Percentiles rank a stretch among this genome's conserved stretches.
Conservation (phyloP, 2,113 vertebrate species). For the Ceuthmochares aereus region DNA sequence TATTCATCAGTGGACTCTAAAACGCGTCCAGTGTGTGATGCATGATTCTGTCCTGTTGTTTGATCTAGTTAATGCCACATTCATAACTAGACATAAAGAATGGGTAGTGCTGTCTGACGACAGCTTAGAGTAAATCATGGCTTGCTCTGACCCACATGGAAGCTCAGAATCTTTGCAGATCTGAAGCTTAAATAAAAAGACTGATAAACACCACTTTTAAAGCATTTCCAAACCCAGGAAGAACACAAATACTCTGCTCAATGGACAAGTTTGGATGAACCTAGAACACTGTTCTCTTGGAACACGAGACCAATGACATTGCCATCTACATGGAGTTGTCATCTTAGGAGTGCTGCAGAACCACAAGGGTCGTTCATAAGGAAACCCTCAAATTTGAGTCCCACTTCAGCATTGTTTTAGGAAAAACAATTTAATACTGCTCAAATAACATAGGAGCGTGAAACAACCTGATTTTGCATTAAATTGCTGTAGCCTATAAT, state of each 20-base stretch:
- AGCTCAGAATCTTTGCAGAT: background rate
- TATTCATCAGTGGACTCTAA: background rate
- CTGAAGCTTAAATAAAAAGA: background rate
- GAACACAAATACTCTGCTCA: background rate
- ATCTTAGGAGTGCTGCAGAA: background rate
- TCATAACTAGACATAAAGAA: slow-evolving; percentile 19
- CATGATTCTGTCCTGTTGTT: background rate
- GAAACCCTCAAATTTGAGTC: background rate
- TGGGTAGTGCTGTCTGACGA: background rate
- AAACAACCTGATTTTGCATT: background rate
- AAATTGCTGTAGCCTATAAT: background rate
- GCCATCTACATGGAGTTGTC: background rate
- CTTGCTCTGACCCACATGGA: background rate
- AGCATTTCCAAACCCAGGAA: background rate
- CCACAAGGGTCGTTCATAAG: background rate
- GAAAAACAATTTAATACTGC: background rate
- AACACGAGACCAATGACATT: background rate
- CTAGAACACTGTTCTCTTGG: background rate
- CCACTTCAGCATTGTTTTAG: background rate
- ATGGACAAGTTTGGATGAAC: background rate
- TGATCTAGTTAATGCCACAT: background rate
- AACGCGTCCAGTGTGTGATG: background rate
- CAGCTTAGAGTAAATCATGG: background rate
- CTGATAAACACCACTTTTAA: background rate
- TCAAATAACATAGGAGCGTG: background rate